Evolutionary conservation across 1,140 invertebrate genomes (phyloP).

Genomic region (Artemia franciscana): DNA sequence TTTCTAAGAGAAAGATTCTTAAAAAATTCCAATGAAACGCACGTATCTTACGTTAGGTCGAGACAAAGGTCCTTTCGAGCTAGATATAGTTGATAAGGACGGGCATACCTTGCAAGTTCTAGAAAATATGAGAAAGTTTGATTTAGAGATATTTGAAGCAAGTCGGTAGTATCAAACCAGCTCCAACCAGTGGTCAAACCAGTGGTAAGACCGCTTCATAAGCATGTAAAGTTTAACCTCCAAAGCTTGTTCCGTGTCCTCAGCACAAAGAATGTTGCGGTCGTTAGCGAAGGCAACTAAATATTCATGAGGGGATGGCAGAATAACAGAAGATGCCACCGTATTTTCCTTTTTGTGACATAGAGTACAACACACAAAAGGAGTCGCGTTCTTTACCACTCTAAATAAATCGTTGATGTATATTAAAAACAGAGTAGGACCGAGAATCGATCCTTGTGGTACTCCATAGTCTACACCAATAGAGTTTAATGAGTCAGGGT

Average conservation of each 20-base stretch:
- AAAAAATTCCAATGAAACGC: not conserved
- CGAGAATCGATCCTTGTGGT: not conserved
- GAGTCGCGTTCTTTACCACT: not conserved
- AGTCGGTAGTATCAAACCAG: too few species aligned
- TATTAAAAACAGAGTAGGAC: not conserved
- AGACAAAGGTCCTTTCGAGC: not conserved
- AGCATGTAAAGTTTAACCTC: too few species aligned
- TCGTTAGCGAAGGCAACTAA: too few species aligned
- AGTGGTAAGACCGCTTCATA: too few species aligned
- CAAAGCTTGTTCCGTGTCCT: not conserved
- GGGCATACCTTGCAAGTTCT: not conserved
- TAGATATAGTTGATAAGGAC: not conserved
- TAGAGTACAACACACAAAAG: not conserved
- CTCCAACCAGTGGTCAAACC: too few species aligned
- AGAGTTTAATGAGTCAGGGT: not conserved
- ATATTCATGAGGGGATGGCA: not conserved
- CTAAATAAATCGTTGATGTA: too few species aligned
- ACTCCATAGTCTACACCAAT: not conserved
- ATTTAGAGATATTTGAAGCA: too few species aligned
- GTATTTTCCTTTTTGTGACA: not conserved
- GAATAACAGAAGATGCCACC: not conserved
- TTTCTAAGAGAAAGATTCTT: not conserved
- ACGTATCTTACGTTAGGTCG: not conserved
- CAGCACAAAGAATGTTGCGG: too few species aligned
- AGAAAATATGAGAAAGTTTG: too few species aligned